phyloP scores from a whole-genome alignment of 2,888 invertebrate species.

The Drosophila limbata region DNA sequence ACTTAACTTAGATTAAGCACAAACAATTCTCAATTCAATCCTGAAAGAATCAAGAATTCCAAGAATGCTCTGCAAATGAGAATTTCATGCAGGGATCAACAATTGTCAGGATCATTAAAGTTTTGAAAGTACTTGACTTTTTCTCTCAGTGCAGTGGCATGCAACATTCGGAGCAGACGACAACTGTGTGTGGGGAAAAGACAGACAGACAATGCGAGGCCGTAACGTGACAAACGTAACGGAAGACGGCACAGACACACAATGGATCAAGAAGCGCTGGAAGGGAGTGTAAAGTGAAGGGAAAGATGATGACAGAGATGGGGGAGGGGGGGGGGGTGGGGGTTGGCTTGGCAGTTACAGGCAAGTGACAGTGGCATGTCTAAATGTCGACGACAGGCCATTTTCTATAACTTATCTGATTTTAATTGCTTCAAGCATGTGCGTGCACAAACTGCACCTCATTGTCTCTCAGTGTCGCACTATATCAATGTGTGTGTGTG shows the following conservation, averaged over 20 bases:
- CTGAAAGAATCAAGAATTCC: too few relatives aligned
- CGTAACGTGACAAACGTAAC: slow-evolving; percentile 72
- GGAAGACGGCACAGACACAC: slow-evolving; percentile 64
- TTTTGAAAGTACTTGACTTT: too few relatives aligned
- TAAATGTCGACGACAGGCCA: slow-evolving; percentile 80
- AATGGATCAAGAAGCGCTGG: background rate
- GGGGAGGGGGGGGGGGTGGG: background rate
- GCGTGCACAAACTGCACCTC: slow-evolving; percentile 55
- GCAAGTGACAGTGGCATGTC: slow-evolving; percentile 64
- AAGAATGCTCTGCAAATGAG: too few relatives aligned
- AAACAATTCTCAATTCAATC: too few relatives aligned
- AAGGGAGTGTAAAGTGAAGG: too few relatives aligned
- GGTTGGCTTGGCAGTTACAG: slow-evolving; percentile 21
- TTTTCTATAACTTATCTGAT: slow-evolving; percentile 83
- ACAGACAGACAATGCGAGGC: slow-evolving; percentile 50
- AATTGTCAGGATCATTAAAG: too few relatives aligned
- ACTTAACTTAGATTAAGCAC: too few relatives aligned
- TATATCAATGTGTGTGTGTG: too few relatives aligned
- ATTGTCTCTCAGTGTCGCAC: slow-evolving; percentile 29
- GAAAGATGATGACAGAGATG: background rate
- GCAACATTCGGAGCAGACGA: slow-evolving; percentile 13
- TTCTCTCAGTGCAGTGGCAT: background rate
- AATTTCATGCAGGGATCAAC: too few relatives aligned
- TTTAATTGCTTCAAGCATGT: slow-evolving; percentile 82
- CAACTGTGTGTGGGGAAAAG: slow-evolving; percentile 5